Evolutionary conservation across 2,888 invertebrate genomes (phyloP).

Genomic region (Epirrhoe alternata): DNA sequence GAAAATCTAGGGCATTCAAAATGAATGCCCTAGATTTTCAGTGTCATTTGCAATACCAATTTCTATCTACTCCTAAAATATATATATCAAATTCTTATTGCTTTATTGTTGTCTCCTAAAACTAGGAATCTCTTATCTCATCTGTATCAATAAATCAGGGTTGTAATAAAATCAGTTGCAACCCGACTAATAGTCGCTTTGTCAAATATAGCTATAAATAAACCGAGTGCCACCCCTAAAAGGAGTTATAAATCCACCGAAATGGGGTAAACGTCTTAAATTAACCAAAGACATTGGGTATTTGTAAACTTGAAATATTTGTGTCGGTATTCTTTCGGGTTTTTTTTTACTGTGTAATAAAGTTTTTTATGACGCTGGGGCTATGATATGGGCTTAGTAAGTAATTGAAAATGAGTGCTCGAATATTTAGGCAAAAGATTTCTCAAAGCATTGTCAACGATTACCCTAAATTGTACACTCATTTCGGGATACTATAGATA

Average conservation of each 20-base stretch:
- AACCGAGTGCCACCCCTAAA: constrained; percentile 60
- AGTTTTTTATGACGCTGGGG: constrained; percentile 3
- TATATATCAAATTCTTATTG: neutral
- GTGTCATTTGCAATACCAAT: neutral
- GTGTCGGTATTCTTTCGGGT: constrained; percentile 28
- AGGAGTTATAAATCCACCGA: constrained; percentile 63
- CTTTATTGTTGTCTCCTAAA: constrained; percentile 12
- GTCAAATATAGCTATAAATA: constrained; percentile 77
- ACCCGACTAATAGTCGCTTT: constrained; percentile 67
- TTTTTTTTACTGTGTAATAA: constrained; percentile 18
- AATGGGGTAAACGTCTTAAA: constrained; percentile 51
- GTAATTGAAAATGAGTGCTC: no score
- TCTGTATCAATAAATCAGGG: constrained; percentile 52
- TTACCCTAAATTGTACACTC: no score
- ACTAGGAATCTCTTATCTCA: constrained; percentile 37
- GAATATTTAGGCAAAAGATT: neutral
- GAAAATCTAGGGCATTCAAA: no score
- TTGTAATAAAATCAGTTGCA: constrained; percentile 55
- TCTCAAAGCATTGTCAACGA: no score
- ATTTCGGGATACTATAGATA: no score
- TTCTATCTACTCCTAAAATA: neutral
- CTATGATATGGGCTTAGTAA: neutral
- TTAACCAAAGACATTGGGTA: constrained; percentile 42
- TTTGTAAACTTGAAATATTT: constrained; percentile 39
- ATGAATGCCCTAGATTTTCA: neutral